Evolutionary conservation across 1,140 invertebrate genomes (phyloP).

Genomic region (Sarcophaga peregrina): DNA sequence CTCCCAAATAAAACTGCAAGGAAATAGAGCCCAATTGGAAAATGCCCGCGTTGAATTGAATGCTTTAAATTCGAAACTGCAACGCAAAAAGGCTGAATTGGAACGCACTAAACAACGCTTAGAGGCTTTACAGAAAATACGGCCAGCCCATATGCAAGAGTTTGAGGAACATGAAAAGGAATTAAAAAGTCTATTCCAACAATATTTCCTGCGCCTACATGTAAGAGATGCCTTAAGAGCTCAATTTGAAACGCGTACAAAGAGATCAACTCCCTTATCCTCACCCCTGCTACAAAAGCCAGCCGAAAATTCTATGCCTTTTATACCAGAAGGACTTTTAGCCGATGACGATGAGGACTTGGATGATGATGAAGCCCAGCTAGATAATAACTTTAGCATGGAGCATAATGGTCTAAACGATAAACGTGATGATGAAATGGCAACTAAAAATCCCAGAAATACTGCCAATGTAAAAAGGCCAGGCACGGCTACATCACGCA

Average conservation of each 20-base stretch:
- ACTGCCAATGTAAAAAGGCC: constrained; percentile 50
- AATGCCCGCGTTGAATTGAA: constrained; percentile 70
- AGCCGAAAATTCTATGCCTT: constrained; percentile 58
- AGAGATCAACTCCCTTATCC: constrained; percentile 53
- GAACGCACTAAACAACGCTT: constrained; percentile 93
- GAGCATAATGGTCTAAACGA: constrained; percentile 57
- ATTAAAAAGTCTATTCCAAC: constrained; percentile 84
- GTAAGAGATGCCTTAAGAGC: constrained; percentile 75
- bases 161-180: constrained; percentile 92
- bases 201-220: constrained; percentile 88
- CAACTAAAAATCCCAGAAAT: neutral
- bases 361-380: constrained; percentile 53
- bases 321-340: constrained; percentile 62
- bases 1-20: constrained; percentile 55
- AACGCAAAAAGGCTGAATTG: constrained; percentile 88
- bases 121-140: constrained; percentile 92
- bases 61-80: constrained; percentile 90
- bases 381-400: constrained; percentile 51
- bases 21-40: constrained; percentile 56
- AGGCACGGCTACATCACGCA: constrained; percentile 56
- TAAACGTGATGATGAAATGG: constrained; percentile 59
- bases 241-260: constrained; percentile 55
- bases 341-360: constrained; percentile 58
- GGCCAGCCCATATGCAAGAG: constrained; percentile 97
- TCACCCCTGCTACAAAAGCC: constrained; percentile 60